Conservation (phyloP, 2,797 vertebrate species). For the Eremophila alpestris region DNA sequence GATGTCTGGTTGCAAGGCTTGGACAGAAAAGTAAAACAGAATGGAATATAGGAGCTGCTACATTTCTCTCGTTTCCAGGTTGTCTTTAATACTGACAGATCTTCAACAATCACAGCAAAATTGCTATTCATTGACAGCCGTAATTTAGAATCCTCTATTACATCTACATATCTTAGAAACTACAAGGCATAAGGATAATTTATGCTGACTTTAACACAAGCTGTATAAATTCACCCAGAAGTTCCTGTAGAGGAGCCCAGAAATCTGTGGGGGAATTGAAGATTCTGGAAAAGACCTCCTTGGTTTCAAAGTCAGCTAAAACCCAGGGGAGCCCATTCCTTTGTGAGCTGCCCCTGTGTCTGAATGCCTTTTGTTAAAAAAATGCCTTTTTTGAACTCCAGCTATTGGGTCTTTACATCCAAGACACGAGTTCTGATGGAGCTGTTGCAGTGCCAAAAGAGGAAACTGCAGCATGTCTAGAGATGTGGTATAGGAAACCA, state of each 20-base stretch:
- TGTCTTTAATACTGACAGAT: conserved; percentile 69
- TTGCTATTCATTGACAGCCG: conserved; percentile 63
- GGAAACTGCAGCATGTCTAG: neutral
- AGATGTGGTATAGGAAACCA: neutral
- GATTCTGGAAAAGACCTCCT: conserved; percentile 30
- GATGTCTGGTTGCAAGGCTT: conserved; percentile 55
- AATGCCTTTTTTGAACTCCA: neutral
- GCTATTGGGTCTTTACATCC: neutral
- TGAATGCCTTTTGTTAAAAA: neutral
- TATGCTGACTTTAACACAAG: conserved; percentile 65
- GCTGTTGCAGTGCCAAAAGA: neutral
- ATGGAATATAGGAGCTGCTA: conserved; percentile 36
- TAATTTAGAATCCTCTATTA: conserved; percentile 61
- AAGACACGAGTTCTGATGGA: neutral
- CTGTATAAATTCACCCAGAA: conserved; percentile 63
- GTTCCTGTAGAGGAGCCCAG: conserved; percentile 38
- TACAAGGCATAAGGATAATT: conserved; percentile 64
- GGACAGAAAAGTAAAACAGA: conserved; percentile 59
- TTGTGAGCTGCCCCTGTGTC: neutral
- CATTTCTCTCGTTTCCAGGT: conserved; percentile 57
- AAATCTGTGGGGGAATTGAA: conserved; percentile 27
- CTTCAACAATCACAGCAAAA: conserved; percentile 43
- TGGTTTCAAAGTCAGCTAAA: neutral
- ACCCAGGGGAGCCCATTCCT: neutral
- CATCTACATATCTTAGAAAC: conserved; percentile 52